A percentile compares a stretch with the other conserved stretches of the same genome.
These are phyloP conservation scores for Drosophila antonietae DNA, from an alignment of 2,888 invertebrate species.

Conservation along the genomic window DNA sequence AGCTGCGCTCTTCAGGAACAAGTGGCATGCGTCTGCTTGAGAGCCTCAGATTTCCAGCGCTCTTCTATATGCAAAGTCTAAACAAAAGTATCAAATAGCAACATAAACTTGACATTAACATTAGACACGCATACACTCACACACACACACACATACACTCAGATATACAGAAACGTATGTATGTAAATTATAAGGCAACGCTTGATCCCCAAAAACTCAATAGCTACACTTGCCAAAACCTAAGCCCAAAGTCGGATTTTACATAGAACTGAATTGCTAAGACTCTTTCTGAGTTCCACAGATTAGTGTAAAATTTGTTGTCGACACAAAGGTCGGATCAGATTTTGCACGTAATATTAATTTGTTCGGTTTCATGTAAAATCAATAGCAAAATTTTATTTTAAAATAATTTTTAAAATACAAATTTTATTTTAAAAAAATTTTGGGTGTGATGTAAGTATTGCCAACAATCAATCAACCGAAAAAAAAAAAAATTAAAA, in stretches of 20 bases:
- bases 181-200: slow-evolving; percentile 46
- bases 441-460: slow-evolving; percentile 84
- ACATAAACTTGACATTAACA: slow-evolving; percentile 36
- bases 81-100: slow-evolving; percentile 41
- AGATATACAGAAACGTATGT: slow-evolving; percentile 14
- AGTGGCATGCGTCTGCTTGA: slow-evolving; percentile 8
- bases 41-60: slow-evolving; percentile 24
- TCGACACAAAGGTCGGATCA: neutral
- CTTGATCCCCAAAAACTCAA: slow-evolving; percentile 46
- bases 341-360: slow-evolving; percentile 25
- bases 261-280: slow-evolving; percentile 72
- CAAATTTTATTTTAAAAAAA: slow-evolving; percentile 84
- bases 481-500: slow-evolving; percentile 40
- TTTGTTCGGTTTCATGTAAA: slow-evolving; percentile 78
- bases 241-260: slow-evolving; percentile 81
- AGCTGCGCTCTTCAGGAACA: slow-evolving; percentile 29
- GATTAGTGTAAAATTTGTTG: slow-evolving; percentile 42
- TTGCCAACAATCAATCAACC: slow-evolving; percentile 61
- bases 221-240: slow-evolving; percentile 28
- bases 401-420: slow-evolving; percentile 84
- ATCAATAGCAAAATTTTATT: slow-evolving; percentile 83
- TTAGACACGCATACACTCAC: slow-evolving; percentile 16
- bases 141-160: slow-evolving; percentile 19
- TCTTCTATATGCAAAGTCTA: slow-evolving; percentile 67
- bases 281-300: slow-evolving; percentile 19